Conservation (phyloP, 2,113 vertebrate species). For the Lagopus muta region DNA sequence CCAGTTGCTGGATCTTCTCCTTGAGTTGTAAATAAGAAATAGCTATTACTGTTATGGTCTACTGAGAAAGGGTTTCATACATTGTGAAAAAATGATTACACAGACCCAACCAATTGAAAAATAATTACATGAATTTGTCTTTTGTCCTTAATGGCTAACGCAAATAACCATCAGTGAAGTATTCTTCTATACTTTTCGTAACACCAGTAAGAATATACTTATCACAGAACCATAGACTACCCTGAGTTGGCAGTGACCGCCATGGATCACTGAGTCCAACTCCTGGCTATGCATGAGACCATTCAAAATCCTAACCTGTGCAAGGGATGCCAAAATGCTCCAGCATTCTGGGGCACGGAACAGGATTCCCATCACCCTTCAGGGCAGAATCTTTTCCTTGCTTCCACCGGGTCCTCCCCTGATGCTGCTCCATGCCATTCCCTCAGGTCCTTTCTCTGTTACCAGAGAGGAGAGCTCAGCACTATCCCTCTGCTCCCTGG, state of each 20-base stretch:
- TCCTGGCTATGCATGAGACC: neutral
- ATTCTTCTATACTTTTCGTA: conserved; percentile 31
- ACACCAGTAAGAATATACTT: neutral
- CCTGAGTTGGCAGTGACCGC: neutral
- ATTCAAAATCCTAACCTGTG: neutral
- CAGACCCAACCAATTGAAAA: conserved; percentile 57
- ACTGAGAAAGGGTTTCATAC: conserved; percentile 28
- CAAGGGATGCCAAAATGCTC: neutral
- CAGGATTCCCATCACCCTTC: no score
- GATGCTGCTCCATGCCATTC: neutral
- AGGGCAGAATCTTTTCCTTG: neutral
- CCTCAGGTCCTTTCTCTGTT: neutral
- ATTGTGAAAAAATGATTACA: conserved; percentile 41
- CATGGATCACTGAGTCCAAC: neutral
- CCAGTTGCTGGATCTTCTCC: conserved; percentile 14
- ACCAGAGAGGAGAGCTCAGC: neutral
- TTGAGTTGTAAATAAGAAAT: conserved; percentile 27
- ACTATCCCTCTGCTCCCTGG: neutral
- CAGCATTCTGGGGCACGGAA: neutral
- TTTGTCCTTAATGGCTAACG: conserved; percentile 58
- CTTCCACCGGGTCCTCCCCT: neutral
- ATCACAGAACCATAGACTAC: neutral
- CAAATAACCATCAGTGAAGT: conserved; percentile 50
- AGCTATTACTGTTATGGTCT: conserved; percentile 17
- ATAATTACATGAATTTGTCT: conserved; percentile 56